Evolutionary conservation across 2,113 vertebrate species (phyloP).

Genomic region (Strix aluco): DNA sequence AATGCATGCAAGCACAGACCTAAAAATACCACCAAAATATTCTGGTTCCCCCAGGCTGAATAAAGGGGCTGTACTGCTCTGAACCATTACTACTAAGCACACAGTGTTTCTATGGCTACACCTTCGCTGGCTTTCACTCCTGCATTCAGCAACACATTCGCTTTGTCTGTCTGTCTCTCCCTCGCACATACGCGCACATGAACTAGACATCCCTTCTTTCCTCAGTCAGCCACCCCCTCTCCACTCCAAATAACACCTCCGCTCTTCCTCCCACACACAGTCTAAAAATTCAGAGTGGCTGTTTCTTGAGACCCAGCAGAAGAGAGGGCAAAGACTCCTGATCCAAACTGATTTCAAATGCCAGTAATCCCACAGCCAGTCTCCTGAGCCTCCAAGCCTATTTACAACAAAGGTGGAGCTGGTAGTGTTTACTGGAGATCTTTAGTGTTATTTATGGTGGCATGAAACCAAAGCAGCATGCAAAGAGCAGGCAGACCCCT

Average conservation of each 20-base stretch:
- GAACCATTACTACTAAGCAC: not conserved
- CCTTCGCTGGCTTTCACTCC: not conserved
- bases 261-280: not conserved
- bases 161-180: not conserved
- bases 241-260: not conserved
- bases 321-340: not conserved
- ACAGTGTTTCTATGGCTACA: slow-evolving; percentile 53
- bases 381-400: not conserved
- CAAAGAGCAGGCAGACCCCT: not conserved
- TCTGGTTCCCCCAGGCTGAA: not conserved
- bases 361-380: not conserved
- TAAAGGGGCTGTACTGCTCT: not conserved
- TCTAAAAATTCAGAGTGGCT: not conserved
- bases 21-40: not conserved
- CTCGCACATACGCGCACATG: rapidly evolving
- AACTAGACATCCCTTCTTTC: not conserved
- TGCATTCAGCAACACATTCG: not conserved
- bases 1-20: not conserved
- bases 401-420: not conserved
- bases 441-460: not conserved
- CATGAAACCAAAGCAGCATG: not conserved
- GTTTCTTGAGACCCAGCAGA: not conserved
- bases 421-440: not conserved
- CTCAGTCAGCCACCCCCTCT: not conserved
- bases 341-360: not conserved